These are phyloP conservation scores for Cryptophagus acutangulus DNA, from an alignment of 2,888 invertebrate genomes.

Conservation along the genomic window DNA sequence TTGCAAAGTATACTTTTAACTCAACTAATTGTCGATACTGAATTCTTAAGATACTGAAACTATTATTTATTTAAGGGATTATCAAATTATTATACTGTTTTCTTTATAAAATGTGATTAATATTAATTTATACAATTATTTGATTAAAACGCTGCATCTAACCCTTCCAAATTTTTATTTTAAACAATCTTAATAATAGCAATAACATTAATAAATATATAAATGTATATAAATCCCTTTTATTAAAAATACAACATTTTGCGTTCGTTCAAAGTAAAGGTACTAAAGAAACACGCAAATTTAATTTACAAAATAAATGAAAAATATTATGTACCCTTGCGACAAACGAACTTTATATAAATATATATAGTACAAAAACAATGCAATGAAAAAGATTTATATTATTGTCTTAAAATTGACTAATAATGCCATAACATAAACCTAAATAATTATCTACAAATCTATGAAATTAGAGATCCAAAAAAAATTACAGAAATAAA, in stretches of 20 bases:
- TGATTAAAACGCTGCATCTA: constrained; percentile 5
- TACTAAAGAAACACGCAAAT: constrained; percentile 14
- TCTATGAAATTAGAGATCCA: constrained; percentile 24
- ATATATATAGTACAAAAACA: neutral
- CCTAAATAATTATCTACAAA: constrained; percentile 16
- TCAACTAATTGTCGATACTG: neutral
- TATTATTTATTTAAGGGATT: constrained; percentile 34
- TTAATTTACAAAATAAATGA: neutral
- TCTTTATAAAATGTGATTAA: constrained; percentile 1
- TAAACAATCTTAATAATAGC: constrained; percentile 29
- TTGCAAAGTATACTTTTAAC: neutral
- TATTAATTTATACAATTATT: neutral
- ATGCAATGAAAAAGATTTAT: too few species aligned
- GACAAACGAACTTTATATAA: too few species aligned
- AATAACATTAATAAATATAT: constrained; percentile 35
- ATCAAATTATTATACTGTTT: constrained; percentile 21
- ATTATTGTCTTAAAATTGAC: too few species aligned
- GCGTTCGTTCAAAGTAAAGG: constrained; percentile 18
- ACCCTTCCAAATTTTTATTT: constrained; percentile 33
- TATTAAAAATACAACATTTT: constrained; percentile 7
- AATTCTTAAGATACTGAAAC: constrained; percentile 29
- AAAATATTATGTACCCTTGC: too few species aligned
- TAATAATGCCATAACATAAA: constrained; percentile 1
- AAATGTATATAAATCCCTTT: constrained; percentile 20
- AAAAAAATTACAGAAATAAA: constrained; percentile 10